A percentile compares a stretch with the other conserved stretches of the same genome.
These are phyloP conservation scores for Drosophila emarginata DNA, from an alignment of 2,888 invertebrate genomes.

Conservation along the genomic window DNA sequence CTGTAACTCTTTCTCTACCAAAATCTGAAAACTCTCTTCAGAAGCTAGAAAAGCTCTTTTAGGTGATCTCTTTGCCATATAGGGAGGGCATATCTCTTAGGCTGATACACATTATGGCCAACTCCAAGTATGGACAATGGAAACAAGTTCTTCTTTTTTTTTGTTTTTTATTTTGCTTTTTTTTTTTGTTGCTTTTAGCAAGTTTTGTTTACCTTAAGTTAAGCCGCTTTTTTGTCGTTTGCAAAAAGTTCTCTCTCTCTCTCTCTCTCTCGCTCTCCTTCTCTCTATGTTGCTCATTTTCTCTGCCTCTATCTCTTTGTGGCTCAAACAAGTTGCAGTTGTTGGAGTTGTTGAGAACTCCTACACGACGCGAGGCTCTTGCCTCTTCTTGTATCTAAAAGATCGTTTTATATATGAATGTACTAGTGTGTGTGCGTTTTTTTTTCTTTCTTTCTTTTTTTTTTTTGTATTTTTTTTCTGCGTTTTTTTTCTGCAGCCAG, in stretches of 20 bases:
- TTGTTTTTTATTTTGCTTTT: conserved; percentile 16
- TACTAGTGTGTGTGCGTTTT: no score
- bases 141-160: conserved; percentile 62
- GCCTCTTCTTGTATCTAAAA: conserved; percentile 32
- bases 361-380: conserved; percentile 59
- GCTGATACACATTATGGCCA: conserved; percentile 28
- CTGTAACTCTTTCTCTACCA: neutral
- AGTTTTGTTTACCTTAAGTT: conserved; percentile 70
- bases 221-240: conserved; percentile 13
- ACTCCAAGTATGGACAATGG: conserved; percentile 68
- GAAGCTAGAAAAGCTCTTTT: conserved; percentile 23
- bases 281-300: conserved; percentile 16
- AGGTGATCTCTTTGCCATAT: conserved; percentile 13
- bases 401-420: conserved; percentile 29
- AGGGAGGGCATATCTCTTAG: conserved; percentile 43
- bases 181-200: conserved; percentile 42
- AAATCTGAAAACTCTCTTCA: neutral
- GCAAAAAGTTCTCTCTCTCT: conserved; percentile 30
- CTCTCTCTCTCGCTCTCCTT: conserved; percentile 32
- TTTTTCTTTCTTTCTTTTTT: conserved; percentile 10
- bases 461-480: conserved; percentile 14
- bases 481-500: conserved; percentile 68
- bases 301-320: conserved; percentile 24
- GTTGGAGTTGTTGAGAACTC: conserved; percentile 55
- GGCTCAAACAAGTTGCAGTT: conserved; percentile 66